Percentiles rank a stretch among this genome's conserved stretches.
Evolutionary conservation across 2,888 invertebrate species (phyloP).

Genomic region (Hydrotaea cyrtoneurina): DNA sequence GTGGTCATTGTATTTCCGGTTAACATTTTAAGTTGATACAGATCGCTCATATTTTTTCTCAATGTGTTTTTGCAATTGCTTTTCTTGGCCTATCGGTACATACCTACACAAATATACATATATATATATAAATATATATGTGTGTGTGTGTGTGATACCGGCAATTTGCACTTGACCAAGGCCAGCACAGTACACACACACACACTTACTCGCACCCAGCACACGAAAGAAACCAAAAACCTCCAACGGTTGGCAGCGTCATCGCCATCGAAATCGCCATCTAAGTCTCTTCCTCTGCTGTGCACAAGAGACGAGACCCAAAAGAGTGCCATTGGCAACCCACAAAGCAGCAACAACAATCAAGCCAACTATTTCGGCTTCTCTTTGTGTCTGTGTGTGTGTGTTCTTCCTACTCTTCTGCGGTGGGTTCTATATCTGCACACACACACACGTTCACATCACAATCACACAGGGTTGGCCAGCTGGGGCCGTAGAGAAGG

Average conservation of each 20-base stretch:
- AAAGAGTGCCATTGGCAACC: not conserved
- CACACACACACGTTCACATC: too few species aligned
- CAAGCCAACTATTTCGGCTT: constrained; percentile 7
- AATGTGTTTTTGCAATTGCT: not conserved
- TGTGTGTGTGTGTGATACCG: constrained; percentile 43
- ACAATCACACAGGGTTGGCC: too few species aligned
- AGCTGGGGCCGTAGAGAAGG: not conserved
- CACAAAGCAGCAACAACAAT: not conserved
- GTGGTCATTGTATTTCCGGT: constrained; percentile 46
- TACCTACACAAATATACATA: not conserved
- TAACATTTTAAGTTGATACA: constrained; percentile 19
- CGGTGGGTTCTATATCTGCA: not conserved
- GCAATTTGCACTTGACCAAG: constrained; percentile 67
- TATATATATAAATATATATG: constrained; percentile 4
- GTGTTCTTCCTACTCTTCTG: not conserved
- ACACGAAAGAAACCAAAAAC: not conserved
- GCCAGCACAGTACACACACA: constrained; percentile 39
- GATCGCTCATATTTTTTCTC: constrained; percentile 11
- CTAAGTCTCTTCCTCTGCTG: not conserved
- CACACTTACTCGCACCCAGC: not conserved
- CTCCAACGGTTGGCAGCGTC: not conserved
- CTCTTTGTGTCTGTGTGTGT: not conserved
- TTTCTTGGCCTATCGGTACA: constrained; percentile 29
- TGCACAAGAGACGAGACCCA: not conserved
- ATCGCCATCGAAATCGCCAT: not conserved